These are phyloP conservation scores for Streblospio benedicti DNA, from an alignment of 1,140 invertebrate genomes.

Conservation along the genomic window DNA sequence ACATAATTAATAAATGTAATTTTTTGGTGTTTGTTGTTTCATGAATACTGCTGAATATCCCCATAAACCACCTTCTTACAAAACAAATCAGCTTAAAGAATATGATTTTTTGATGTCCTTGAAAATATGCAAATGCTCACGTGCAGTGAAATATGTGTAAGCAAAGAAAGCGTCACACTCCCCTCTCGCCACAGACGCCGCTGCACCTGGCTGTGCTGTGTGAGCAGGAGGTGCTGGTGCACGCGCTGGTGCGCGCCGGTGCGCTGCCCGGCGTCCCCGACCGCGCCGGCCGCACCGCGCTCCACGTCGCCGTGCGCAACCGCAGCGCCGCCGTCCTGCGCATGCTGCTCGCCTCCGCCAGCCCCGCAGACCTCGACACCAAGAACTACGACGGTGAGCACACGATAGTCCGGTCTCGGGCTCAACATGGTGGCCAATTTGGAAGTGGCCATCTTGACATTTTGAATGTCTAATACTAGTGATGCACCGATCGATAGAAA, in stretches of 20 bases:
- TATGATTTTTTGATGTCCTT: too few species aligned
- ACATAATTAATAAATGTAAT: too few species aligned
- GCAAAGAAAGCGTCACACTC: not conserved
- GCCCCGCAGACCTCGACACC: conserved; percentile 23
- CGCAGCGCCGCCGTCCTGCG: conserved; percentile 18
- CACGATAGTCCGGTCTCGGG: not conserved
- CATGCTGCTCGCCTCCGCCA: conserved; percentile 16
- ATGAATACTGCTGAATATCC: too few species aligned
- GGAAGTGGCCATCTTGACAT: too few species aligned
- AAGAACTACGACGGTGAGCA: conserved; percentile 33
- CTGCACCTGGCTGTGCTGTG: conserved; percentile 16
- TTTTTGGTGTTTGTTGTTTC: too few species aligned
- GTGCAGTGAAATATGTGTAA: not conserved
- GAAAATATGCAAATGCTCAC: too few species aligned
- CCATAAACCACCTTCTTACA: too few species aligned
- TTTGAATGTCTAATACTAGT: too few species aligned
- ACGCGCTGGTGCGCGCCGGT: conserved; percentile 6
- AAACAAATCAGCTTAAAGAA: too few species aligned
- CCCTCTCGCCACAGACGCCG: conserved; percentile 9
- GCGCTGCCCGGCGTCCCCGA: conserved; percentile 2
- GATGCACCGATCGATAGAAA: too few species aligned
- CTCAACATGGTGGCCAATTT: not conserved
- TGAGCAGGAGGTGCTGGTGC: not conserved
- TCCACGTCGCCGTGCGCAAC: conserved; percentile 30
- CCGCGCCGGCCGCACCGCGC: conserved; percentile 25